Percentiles rank a stretch among this genome's conserved stretches.
phyloP scores from a whole-genome alignment of 2,888 invertebrate species.

The Sarcophaga variegata region DNA sequence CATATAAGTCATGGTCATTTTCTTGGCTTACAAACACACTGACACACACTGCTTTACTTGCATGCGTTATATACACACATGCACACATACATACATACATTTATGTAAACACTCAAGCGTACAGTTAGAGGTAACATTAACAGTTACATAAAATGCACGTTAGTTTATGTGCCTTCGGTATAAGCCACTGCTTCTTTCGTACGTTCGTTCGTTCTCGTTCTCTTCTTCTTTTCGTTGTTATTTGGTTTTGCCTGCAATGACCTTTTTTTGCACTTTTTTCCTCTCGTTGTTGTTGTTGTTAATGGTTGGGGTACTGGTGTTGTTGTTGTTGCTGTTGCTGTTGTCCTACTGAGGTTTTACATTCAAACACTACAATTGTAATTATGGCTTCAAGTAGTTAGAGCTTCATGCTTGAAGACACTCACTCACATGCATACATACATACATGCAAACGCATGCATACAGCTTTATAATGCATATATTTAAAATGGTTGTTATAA shows the following conservation, averaged over 20 bases:
- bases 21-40: slow-evolving; percentile 36
- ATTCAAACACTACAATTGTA: slow-evolving; percentile 66
- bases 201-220: not conserved
- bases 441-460: not conserved
- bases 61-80: not conserved
- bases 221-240: not conserved
- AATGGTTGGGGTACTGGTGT: not conserved
- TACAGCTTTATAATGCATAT: not conserved
- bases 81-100: not conserved
- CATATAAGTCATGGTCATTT: slow-evolving; percentile 68
- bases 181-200: slow-evolving; percentile 1
- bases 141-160: slow-evolving; percentile 20
- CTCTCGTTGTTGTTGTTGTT: slow-evolving; percentile 16
- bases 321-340: slow-evolving; percentile 11
- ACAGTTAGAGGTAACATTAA: not conserved
- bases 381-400: slow-evolving; percentile 64
- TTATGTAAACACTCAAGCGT: not conserved
- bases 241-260: slow-evolving; percentile 56
- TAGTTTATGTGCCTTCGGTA: not conserved
- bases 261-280: slow-evolving; percentile 33
- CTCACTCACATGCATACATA: not conserved
- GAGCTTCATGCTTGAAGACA: slow-evolving; percentile 46
- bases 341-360: slow-evolving; percentile 53
- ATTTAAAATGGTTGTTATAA: not conserved
- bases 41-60: slow-evolving; percentile 4